phyloP scores from a whole-genome alignment of 2,113 vertebrate species.

The Nibea coibor region DNA sequence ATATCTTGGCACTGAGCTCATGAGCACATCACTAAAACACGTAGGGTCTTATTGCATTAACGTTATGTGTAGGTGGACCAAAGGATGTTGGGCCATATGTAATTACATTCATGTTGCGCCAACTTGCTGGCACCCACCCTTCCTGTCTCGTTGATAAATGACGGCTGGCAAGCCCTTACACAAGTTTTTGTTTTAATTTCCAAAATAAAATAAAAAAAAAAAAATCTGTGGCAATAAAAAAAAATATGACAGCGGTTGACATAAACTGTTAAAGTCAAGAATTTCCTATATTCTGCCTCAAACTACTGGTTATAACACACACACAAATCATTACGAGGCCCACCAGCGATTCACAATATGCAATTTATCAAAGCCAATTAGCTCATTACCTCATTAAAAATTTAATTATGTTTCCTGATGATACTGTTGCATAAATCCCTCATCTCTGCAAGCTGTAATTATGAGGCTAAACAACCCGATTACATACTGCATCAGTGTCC shows the following conservation, averaged over 20 bases:
- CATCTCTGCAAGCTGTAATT: conserved; percentile 31
- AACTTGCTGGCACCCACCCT: conserved; percentile 61
- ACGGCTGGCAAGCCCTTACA: conserved; percentile 33
- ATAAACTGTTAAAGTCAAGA: neutral
- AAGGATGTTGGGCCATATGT: conserved; percentile 37
- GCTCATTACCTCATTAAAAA: conserved; percentile 33
- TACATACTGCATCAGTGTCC: conserved; percentile 10
- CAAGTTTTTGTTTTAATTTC: neutral
- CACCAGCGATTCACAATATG: conserved; percentile 9
- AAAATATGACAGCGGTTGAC: conserved; percentile 41
- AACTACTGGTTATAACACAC: neutral
- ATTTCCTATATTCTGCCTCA: neutral
- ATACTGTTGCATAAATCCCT: conserved; percentile 43
- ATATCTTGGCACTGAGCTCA: neutral
- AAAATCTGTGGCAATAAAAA: conserved; percentile 16
- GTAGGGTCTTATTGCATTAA: conserved; percentile 22
- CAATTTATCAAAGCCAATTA: conserved; percentile 22
- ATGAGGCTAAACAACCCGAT: conserved; percentile 25
- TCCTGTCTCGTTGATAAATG: conserved; percentile 34
- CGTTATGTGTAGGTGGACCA: conserved; percentile 53
- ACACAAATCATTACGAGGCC: conserved; percentile 14
- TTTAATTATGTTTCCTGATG: conserved; percentile 19
- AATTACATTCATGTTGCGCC: conserved; percentile 50
- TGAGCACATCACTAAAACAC: conserved; percentile 25
- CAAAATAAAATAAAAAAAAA: conserved; percentile 10